Evolutionary conservation across 2,888 invertebrate genomes (phyloP), one percentile per base, ranked within the genome.

Genomic region (Archips xylosteana): DNA sequence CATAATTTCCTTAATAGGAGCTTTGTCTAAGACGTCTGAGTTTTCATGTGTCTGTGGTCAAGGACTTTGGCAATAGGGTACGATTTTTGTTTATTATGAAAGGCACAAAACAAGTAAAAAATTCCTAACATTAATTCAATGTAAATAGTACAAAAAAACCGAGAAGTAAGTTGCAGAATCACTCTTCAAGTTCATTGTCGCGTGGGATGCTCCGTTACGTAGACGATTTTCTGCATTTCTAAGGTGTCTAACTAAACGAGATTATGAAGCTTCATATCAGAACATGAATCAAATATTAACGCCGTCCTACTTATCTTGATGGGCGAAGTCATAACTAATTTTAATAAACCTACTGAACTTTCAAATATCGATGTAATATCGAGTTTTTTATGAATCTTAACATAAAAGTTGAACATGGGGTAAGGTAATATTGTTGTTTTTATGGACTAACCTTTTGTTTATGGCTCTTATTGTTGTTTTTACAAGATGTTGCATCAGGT

Each of bases 181-280:
- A 69, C 75, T 80, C 82, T 54, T 69, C 67, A 71, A 76, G 74
- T 77, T 75, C 74, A 77, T 67, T 36, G 32, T 32, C 75, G 82
- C 86, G 89, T 89, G 86, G 89, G 89, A 74, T 70, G 85, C 79
- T 83, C 84, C 82, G 85, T 86, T 83, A 83, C 32, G 81, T 86
- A 83, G 85, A 83, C 80, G 85, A 85, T 86, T 89, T 85, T 85
- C 88, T 87, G 81, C 87, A 85, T 86, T 87, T 87, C 85, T 84
- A 80, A 82, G 79, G 81, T 85, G 86, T 86, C 84, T 84, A 75
- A 75, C 84, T 84, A 75, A 75, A 49, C 45, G 42, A 82, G 83
- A 86, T 87, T 6, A 86, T 86, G 85, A 89, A 88, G 10, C 23
- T 10, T 57, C 57, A 32, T 86, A 87, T 88, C 89, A 85, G 85